phyloP scores from a whole-genome alignment of 1,140 invertebrate genomes.

The Sweltsa coloradensis region DNA sequence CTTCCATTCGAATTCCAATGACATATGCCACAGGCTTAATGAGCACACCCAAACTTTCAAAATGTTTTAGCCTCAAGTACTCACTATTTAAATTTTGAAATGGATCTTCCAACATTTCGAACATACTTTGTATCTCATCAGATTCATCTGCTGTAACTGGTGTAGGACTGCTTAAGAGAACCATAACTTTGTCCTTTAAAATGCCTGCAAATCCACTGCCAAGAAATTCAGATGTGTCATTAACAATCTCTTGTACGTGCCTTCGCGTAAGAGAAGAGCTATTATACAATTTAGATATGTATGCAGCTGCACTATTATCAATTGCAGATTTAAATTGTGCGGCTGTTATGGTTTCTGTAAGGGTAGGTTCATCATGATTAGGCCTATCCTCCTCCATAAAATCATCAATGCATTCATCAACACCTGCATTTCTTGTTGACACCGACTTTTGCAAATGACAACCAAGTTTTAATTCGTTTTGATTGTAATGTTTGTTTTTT shows the following conservation, averaged over 20 bases:
- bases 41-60: not conserved
- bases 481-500: not conserved
- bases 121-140: not conserved
- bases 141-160: not conserved
- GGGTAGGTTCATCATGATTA: too few relatives aligned
- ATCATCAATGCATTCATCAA: not conserved
- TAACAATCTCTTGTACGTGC: not conserved
- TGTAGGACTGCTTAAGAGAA: not conserved
- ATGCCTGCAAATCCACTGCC: not conserved
- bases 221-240: not conserved
- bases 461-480: not conserved
- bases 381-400: not conserved
- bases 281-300: not conserved
- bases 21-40: not conserved
- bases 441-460: too few relatives aligned
- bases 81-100: not conserved
- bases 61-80: not conserved
- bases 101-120: not conserved
- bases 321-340: not conserved
- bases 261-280: not conserved
- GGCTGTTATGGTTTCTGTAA: too few relatives aligned
- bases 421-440: not conserved
- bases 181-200: not conserved
- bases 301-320: not conserved
- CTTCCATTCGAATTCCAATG: not conserved